Evolutionary conservation across 1,140 invertebrate species (phyloP), one percentile per base, ranked within the genome.

Genomic region (Drosophila rufa): DNA sequence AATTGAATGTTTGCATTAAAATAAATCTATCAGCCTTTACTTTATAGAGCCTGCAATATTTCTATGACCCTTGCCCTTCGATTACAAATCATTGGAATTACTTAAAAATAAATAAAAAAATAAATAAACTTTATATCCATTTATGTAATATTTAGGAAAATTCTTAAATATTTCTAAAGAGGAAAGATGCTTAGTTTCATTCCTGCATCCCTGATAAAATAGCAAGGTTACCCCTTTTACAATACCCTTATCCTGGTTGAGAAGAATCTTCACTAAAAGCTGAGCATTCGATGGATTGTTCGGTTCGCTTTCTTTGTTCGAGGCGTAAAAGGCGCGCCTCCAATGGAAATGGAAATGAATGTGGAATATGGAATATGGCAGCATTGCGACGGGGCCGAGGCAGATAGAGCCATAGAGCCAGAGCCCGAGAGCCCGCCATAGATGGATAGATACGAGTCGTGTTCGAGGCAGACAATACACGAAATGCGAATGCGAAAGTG

Each of bases 221-320:
- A 15, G 7, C 15, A 43, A 3, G 4, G 9, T 0, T 53, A 77
- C 53, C 38, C 15, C 15, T 36, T 42, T 7, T 1, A 9, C 53
- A 0, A 76, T 77, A 77, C 75, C 30, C 64, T 77, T 25, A 8
- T 51, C 19, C 12, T 22, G 0, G 0, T 15, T 11, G 25, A n/a
- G 38, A 60, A 51, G 68, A 73, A 75, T 75, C 58, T 42, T 47
- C 51, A 51, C 82, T 86, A 73, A 86, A 73, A 87, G 82, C 82
- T 86, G 82, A 75, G 83, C 82, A 86, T 85, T 82, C 83, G 68
- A 69, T 61, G 66, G 69, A 71, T 86, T 79, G 75, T 76, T 74
- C 56, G 53, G 46, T 51, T 33, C 67, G 68, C 70, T 58, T 71
- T 70, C 82, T 71, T 86, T 86, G 82, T 86, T 86, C 61, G 61